Conservation (phyloP, 2,797 vertebrate genomes). For the Geotrypetes seraphini region DNA sequence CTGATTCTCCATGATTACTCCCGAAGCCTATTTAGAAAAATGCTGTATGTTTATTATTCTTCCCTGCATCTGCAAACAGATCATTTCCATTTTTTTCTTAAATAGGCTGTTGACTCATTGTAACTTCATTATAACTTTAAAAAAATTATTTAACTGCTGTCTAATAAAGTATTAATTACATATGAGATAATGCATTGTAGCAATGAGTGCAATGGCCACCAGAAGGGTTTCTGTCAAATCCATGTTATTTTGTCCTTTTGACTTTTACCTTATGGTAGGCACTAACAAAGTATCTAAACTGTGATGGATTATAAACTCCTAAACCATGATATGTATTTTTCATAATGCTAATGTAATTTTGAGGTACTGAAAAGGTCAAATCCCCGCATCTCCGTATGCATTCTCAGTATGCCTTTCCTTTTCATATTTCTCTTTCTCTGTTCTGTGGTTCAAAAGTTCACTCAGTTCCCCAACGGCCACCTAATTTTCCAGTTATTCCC, state of each 20-base stretch:
- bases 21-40: too few relatives aligned
- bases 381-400: constrained; percentile 47
- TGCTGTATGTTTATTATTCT: too few relatives aligned
- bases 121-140: constrained; percentile 32
- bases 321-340: constrained; percentile 65
- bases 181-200: constrained; percentile 50
- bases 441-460: constrained; percentile 75
- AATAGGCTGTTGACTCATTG: constrained; percentile 27
- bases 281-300: constrained; percentile 52
- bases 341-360: constrained; percentile 66
- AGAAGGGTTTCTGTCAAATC: constrained; percentile 58
- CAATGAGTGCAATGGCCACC: constrained; percentile 54
- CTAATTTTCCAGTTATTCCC: constrained; percentile 78
- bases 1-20: too few relatives aligned
- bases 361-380: constrained; percentile 59
- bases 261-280: constrained; percentile 55
- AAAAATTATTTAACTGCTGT: constrained; percentile 32
- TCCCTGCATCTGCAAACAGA: too few relatives aligned
- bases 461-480: constrained; percentile 69
- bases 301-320: constrained; percentile 57
- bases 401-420: constrained; percentile 60
- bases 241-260: constrained; percentile 62
- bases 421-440: constrained; percentile 62
- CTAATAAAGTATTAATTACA: constrained; percentile 57
- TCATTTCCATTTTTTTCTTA: too few relatives aligned